A percentile compares a stretch with the other conserved stretches of the same genome.
phyloP scores from a whole-genome alignment of 2,113 vertebrate species.

The Centropus unirufus region DNA sequence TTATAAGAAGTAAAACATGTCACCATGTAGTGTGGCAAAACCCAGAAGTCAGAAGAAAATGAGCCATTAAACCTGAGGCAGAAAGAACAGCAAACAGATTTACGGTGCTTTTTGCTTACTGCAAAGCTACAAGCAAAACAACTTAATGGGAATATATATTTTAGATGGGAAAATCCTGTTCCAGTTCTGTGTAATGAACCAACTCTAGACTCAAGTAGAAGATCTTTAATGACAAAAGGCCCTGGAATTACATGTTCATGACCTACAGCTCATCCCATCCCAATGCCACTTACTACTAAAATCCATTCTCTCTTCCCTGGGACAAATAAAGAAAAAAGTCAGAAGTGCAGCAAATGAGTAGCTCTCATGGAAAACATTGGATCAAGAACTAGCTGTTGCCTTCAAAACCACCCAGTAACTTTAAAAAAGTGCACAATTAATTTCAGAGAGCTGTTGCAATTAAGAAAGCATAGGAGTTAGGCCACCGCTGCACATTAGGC shows the following conservation, averaged over 20 bases:
- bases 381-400: not conserved
- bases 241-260: not conserved
- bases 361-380: not conserved
- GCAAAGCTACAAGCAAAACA: not conserved
- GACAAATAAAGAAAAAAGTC: not conserved
- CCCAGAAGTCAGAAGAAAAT: not conserved
- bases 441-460: not conserved
- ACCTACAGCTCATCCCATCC: not conserved
- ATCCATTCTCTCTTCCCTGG: not conserved
- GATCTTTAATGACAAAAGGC: not conserved
- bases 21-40: accelerated
- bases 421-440: not conserved
- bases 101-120: not conserved
- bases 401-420: not conserved
- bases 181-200: not conserved
- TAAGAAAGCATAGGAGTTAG: not conserved
- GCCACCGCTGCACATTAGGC: not conserved
- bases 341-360: not conserved
- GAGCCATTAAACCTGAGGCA: not conserved
- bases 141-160: not conserved
- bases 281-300: accelerated
- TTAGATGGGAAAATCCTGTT: not conserved
- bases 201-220: not conserved
- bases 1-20: accelerated
- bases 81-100: not conserved